These are phyloP conservation scores for Thaumetopoea pityocampa DNA, from an alignment of 1,140 invertebrate genomes.

Conservation along the genomic window DNA sequence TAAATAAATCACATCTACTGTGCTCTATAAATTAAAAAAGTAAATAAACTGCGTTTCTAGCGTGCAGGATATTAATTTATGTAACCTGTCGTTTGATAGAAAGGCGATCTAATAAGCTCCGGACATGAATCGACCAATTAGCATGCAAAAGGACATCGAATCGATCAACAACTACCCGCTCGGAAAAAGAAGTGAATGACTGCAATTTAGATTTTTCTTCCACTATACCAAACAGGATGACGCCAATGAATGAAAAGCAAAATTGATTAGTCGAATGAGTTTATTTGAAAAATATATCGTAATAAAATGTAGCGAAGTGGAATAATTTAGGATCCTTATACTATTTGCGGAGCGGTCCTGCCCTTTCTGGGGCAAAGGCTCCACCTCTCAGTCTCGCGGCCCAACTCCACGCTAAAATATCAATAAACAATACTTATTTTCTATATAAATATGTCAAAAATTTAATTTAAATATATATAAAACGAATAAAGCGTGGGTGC, in stretches of 20 bases:
- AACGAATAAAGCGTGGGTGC: constrained; percentile 20
- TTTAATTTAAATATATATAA: neutral
- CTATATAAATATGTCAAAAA: constrained; percentile 1
- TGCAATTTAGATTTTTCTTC: constrained; percentile 36
- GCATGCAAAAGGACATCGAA: constrained; percentile 64
- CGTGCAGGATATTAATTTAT: constrained; percentile 4
- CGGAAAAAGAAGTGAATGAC: constrained; percentile 73
- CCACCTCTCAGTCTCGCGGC: constrained; percentile 66
- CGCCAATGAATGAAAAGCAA: constrained; percentile 71
- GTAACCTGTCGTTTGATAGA: too few relatives aligned
- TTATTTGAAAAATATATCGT: constrained; percentile 61
- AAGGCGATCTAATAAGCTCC: constrained; percentile 8
- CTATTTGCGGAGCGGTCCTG: constrained; percentile 66
- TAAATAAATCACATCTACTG: too few relatives aligned
- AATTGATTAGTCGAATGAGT: constrained; percentile 48
- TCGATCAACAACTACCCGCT: constrained; percentile 18
- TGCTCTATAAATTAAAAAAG: too few relatives aligned
- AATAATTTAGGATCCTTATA: constrained; percentile 56
- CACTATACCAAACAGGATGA: constrained; percentile 34
- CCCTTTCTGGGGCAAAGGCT: constrained; percentile 64
- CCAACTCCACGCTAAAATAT: constrained; percentile 64
- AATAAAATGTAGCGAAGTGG: constrained; percentile 49
- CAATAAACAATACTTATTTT: constrained; percentile 50
- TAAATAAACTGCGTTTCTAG: too few relatives aligned
- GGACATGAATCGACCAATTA: constrained; percentile 27